Evolutionary conservation across 1,140 invertebrate species (phyloP).

Genomic region (Coelopa frigida): DNA sequence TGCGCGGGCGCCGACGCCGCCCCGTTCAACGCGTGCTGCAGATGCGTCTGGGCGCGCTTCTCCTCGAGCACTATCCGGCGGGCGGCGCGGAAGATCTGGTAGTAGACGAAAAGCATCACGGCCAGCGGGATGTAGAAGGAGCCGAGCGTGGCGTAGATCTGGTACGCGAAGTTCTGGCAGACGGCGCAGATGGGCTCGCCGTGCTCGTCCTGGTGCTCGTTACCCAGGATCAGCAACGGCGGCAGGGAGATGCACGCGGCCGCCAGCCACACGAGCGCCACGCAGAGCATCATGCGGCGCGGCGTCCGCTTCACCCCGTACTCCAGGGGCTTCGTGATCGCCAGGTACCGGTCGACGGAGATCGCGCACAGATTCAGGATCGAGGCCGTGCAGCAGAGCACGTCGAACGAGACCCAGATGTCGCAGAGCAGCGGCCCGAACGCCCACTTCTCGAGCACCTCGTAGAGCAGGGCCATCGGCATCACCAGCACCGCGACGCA

Average conservation of each 20-base stretch:
- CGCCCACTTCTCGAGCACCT: conserved; percentile 74
- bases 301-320: conserved; percentile 83
- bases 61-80: conserved; percentile 78
- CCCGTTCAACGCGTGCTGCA: conserved; percentile 69
- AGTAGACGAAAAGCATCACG: conserved; percentile 87
- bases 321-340: conserved; percentile 84
- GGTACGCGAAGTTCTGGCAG: conserved; percentile 80
- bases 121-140: conserved; percentile 84
- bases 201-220: conserved; percentile 59
- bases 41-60: conserved; percentile 72
- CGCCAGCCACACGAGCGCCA: conserved; percentile 81
- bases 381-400: conserved; percentile 76
- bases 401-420: conserved; percentile 78
- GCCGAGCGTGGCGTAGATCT: conserved; percentile 82
- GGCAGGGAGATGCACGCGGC: conserved; percentile 84
- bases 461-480: conserved; percentile 78
- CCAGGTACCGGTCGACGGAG: conserved; percentile 80
- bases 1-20: conserved; percentile 45
- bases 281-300: conserved; percentile 73
- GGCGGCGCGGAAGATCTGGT: conserved; percentile 82
- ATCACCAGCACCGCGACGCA: conserved; percentile 77
- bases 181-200: conserved; percentile 69
- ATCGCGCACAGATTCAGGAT: conserved; percentile 91
- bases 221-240: conserved; percentile 79
- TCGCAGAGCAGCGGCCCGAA: conserved; percentile 80